Base-by-base conservation (phyloP, 2,797 vertebrate species). In the Manis javanica region DNA sequence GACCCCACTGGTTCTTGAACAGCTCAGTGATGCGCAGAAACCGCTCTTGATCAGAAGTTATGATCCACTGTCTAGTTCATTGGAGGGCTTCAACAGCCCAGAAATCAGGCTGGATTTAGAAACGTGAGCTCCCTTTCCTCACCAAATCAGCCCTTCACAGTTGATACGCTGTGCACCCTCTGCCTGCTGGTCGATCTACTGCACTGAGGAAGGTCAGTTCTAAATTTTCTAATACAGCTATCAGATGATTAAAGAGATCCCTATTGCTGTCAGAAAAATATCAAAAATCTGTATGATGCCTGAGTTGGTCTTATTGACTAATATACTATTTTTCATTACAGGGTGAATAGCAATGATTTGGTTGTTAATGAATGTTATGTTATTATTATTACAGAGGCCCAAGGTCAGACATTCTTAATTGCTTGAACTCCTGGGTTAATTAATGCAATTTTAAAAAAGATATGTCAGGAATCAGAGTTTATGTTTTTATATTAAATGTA, bases 401-500 rank as follows among this genome's bases (percentile, higher is more conserved):
- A 87, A 91, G 8, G 69, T 59, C 46, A 96, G 15, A 96, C 71
- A 94, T 92, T 51, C 53, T 96, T 96, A 96, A 96, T 61, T 96
- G 57, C 75, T 94, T 10, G 0, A 96, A 89, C 57, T 93, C 89
- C 81, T 95, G 24, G 49, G 53, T 88, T 98, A 92, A 98, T 79
- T 97, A 96, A 74, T 77, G 37, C 46, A 93, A 31, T 68, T 88
- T 95, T 96, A 78, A 94, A 97, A 97, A 61, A 82, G 26, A 49
- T 92, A 91, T 89, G 71, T 87, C 78, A 95, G 87, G 84, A 98
- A 82, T 81, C 66, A 86, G 0, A 4, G 31, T 78, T 69, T 85
- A 88, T 63, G 24, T 74, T 97, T 94, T 97, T 86, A 85, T 29
- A 95, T 78, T 83, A 94, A 92, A 94, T 69, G 66, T 96, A 64